Evolutionary conservation across 2,888 invertebrate species (phyloP), one percentile per base, ranked within the genome.

Genomic region (Pollenia griseotomentosa): DNA sequence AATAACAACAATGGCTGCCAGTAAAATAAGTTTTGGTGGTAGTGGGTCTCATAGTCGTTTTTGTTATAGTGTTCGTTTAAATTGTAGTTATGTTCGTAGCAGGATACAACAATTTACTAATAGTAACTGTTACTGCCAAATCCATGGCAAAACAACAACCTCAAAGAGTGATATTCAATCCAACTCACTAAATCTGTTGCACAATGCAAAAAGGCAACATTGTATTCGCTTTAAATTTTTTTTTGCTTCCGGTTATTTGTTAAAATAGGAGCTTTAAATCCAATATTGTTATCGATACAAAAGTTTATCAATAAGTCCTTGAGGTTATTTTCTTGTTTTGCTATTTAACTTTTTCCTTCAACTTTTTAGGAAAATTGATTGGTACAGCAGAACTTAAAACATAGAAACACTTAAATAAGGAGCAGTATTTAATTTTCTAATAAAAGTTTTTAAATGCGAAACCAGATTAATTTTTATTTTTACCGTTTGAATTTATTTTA

Each of bases 131-230:
- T 71, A 53, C 53, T 51, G 33, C 16, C 53, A 55, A 33, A 40
- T 61, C 33, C 33, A n/a, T 7, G 44, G 10, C 16, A 8, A 6
- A 40, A 33, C 59, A 33, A 33, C 7, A 14, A 42, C 16, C 3
- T 16, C 42, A 68, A 40, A 68, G 19, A 3, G 1, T 68, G 33
- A 10, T 68, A 42, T 51, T 16, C 48, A 51, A 61, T 16, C 51
- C 74, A 75, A 75, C 44, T 63, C 3, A 65, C 19, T 63, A 8
- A 53, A 65, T 63, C 53, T 75, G 75, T 65, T 75, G 75, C 65
- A 61, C 51, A 61, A 59, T 48, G 33, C 33, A 61, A 40, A 42
- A 71, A 53, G 70, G 8, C 5, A 40, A 42, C 16, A n/a, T 46
- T 12, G 40, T 42, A n/a, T n/a, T 70, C 6, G 16, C 19, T 46